phyloP scores from a whole-genome alignment of 2,797 vertebrate genomes.

The Micrastur ruficollis region DNA sequence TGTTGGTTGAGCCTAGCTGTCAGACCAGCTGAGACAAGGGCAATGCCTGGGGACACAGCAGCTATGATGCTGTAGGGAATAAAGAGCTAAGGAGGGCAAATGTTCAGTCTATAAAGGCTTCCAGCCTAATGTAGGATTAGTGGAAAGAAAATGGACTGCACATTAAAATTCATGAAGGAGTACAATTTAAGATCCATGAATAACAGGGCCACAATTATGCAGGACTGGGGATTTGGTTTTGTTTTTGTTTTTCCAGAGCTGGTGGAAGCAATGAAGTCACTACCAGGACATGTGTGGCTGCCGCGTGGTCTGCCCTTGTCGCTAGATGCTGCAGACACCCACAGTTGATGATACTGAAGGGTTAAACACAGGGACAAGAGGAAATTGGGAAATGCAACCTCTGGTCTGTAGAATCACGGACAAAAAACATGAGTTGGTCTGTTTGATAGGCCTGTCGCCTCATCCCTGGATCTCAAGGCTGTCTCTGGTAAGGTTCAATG shows the following conservation, averaged over 20 bases:
- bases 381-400: background rate
- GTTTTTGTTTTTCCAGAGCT: conserved; percentile 21
- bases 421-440: rapidly evolving
- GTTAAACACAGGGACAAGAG: background rate
- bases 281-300: background rate
- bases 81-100: conserved; percentile 27
- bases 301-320: conserved; percentile 14
- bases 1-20: background rate
- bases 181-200: conserved; percentile 51
- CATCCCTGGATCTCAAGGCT: background rate
- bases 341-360: rapidly evolving
- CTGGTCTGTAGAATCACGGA: background rate
- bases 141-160: conserved; percentile 57
- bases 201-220: conserved; percentile 61
- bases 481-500: background rate
- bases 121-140: conserved; percentile 54
- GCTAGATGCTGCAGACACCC: background rate
- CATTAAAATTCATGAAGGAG: conserved; percentile 76
- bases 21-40: background rate
- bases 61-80: background rate
- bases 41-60: background rate
- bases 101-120: background rate
- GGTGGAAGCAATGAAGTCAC: conserved; percentile 64
- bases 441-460: background rate
- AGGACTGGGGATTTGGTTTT: conserved; percentile 33